A percentile compares a stretch with the other conserved stretches of the same genome.
These are phyloP conservation scores for Oscheius sp. DNA, from an alignment of 2,888 invertebrate genomes.

Conservation along the genomic window DNA sequence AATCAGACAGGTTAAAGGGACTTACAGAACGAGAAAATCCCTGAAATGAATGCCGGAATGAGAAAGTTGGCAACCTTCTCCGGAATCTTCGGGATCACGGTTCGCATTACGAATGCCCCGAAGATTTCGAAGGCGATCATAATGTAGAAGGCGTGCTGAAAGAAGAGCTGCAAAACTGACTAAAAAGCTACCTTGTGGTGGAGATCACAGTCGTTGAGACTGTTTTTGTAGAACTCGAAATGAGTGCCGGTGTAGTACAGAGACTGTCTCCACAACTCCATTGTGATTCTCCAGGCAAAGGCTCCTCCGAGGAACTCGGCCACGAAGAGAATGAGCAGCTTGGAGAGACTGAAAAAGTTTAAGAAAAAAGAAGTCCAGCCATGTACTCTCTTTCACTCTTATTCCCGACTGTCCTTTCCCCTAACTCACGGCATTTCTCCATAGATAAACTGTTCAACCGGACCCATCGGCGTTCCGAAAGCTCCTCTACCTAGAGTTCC, in stretches of 20 bases:
- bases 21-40: slow-evolving; percentile 39
- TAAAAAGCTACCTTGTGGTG: slow-evolving; percentile 18
- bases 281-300: slow-evolving; percentile 30
- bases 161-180: background rate
- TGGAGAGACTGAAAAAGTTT: background rate
- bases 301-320: slow-evolving; percentile 31
- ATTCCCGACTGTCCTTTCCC: too few relatives aligned
- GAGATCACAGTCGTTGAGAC: slow-evolving; percentile 17
- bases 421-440: slow-evolving; percentile 36
- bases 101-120: slow-evolving; percentile 37
- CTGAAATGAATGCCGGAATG: slow-evolving; percentile 36
- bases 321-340: slow-evolving; percentile 14
- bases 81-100: slow-evolving; percentile 22
- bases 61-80: slow-evolving; percentile 25
- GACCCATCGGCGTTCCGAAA: slow-evolving; percentile 45
- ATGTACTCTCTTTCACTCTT: too few relatives aligned
- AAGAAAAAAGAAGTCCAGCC: background rate
- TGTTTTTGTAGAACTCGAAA: slow-evolving; percentile 16
- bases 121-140: slow-evolving; percentile 35
- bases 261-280: slow-evolving; percentile 36
- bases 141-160: slow-evolving; percentile 31
- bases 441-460: slow-evolving; percentile 46
- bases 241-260: slow-evolving; percentile 26
- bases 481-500: slow-evolving; percentile 46
- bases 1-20: background rate